These are phyloP conservation scores for Eidolon helvum DNA, from an alignment of 2,113 vertebrate species.

Conservation along the genomic window DNA sequence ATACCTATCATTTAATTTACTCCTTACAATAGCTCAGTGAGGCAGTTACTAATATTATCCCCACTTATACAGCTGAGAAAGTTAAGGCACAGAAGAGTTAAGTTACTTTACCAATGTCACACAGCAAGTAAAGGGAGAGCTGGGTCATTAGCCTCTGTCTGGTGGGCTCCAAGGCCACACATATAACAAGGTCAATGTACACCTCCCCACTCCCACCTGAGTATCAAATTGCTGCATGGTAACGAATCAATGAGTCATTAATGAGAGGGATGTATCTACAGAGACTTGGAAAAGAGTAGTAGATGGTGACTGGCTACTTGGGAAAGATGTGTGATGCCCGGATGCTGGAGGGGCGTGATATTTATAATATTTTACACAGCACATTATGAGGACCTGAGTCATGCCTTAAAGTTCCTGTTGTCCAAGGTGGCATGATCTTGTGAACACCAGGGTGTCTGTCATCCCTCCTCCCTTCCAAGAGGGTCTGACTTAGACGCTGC, in stretches of 20 bases:
- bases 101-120: not conserved
- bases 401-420: not conserved
- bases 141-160: not conserved
- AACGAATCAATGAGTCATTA: not conserved
- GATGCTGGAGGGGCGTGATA: fast-evolving
- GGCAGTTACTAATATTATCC: not conserved
- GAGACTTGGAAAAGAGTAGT: not conserved
- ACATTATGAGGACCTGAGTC: not conserved
- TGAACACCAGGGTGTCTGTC: not conserved
- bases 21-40: not conserved
- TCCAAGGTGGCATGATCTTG: not conserved
- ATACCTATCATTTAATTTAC: not conserved
- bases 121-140: not conserved
- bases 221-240: no score
- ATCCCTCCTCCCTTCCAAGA: not conserved
- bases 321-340: fast-evolving
- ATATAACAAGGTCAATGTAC: not conserved
- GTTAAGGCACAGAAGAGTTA: not conserved
- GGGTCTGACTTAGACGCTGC: fast-evolving
- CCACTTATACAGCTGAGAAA: not conserved
- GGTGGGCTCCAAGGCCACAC: not conserved
- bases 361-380: fast-evolving
- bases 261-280: not conserved
- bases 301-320: not conserved
- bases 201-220: not conserved